Base-by-base conservation (phyloP, 1,140 invertebrate genomes). In the Trichomalopsis sarcophagae region DNA sequence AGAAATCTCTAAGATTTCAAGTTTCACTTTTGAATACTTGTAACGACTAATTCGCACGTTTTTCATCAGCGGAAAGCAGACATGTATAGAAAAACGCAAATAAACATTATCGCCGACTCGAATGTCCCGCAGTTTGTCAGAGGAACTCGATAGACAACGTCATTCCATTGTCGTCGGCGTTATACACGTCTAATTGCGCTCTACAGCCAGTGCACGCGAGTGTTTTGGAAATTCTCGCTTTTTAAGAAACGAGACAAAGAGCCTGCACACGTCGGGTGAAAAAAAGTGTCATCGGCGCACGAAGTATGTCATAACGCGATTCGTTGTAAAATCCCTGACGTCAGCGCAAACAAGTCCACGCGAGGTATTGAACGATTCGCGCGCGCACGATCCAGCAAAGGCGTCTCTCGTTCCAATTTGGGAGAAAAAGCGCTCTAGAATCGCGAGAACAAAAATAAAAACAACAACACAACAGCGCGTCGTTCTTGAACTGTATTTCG, bases 291-390 rank as follows among this genome's bases (percentile, higher is more conserved):
- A 62, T 71, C 69, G 17, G 3, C 4, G 40, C 44, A 7, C 23
- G n/a, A 77, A 77, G 44, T 77, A 77, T 77, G 75, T 77, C 40
- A 77, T 50, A 33, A 71, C 10, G 7, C 21, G 47, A 55, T 44
- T 27, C 44, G 76, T 11, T 27, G 27, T 21, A 62, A 66, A 78
- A 62, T 33, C 9, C 68, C 21, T 62, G 27, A 23, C 76, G 50
- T 78, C 23, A 30, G 76, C 76, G 30, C 23, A 17, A 71, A 33
- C 21, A 14, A 71, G 27, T 33, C 27, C 11, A 2, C 21, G 2
- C 6, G 7, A 14, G 36, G 36, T 30, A 44, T 75, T 44, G 73
- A 75, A 73, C 71, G 71, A 82, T 30, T 40, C 30, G 17, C 2
- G 11, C 27, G 71, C 3, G 6, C 13, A 33, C 7, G n/a, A 27